Conservation (phyloP, 2,888 invertebrate species). For the Dicyrtomina minuta region DNA sequence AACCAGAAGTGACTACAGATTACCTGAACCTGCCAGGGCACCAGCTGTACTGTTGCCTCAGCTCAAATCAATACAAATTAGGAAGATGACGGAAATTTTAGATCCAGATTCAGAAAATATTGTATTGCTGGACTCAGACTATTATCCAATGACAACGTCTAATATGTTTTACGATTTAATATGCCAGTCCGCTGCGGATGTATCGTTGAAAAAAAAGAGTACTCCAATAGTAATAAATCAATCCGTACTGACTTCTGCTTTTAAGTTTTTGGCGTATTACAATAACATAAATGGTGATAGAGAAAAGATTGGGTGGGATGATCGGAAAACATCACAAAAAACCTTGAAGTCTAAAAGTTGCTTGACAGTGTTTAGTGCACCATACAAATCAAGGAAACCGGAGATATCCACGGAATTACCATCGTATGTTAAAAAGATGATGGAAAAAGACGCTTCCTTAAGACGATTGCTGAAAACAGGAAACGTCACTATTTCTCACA, state of each 20-base stretch:
- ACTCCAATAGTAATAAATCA: neutral
- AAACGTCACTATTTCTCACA: constrained; percentile 36
- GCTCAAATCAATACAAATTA: too few relatives aligned
- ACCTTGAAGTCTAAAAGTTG: constrained; percentile 11
- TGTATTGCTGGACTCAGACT: constrained; percentile 13
- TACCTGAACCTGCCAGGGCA: too few relatives aligned
- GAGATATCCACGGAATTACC: constrained; percentile 34
- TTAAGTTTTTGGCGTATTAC: constrained; percentile 19
- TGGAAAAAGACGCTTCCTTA: constrained; percentile 34
- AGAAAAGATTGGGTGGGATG: neutral
- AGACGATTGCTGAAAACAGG: constrained; percentile 31
- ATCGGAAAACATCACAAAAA: neutral
- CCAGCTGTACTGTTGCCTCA: too few relatives aligned
- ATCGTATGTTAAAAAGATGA: constrained; percentile 33
- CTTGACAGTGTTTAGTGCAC: constrained; percentile 29
- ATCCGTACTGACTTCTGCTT: constrained; percentile 20
- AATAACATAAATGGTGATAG: neutral
- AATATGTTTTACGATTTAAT: constrained; percentile 19
- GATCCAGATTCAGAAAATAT: constrained; percentile 2
- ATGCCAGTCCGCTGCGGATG: constrained; percentile 8
- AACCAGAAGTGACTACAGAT: too few relatives aligned
- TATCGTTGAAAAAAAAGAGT: neutral
- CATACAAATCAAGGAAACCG: constrained; percentile 7
- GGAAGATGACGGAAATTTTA: too few relatives aligned
- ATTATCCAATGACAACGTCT: constrained; percentile 20